Percentiles rank a stretch among this genome's conserved stretches.
These are phyloP conservation scores for Otus sunia DNA, from an alignment of 2,113 vertebrate genomes.

Conservation along the genomic window DNA sequence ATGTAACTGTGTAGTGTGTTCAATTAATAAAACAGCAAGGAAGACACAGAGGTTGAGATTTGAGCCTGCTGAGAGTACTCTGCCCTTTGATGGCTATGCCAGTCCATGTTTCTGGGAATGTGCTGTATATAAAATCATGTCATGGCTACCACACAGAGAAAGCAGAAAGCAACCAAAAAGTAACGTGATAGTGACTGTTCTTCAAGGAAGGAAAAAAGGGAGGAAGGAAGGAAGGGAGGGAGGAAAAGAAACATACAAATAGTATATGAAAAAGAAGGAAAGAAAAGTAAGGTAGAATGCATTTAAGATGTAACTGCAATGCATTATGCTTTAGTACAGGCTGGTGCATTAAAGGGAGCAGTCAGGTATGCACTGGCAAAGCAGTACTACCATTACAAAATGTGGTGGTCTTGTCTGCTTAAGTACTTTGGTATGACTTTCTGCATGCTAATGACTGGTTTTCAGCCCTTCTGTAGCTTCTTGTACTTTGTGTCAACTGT, in stretches of 20 bases:
- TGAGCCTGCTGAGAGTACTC: background rate
- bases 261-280: background rate
- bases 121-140: background rate
- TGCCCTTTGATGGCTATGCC: background rate
- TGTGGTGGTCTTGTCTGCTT: background rate
- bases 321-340: background rate
- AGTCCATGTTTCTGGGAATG: background rate
- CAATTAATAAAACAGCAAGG: background rate
- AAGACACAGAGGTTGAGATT: background rate
- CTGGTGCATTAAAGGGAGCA: background rate
- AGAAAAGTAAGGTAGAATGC: background rate
- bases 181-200: accelerated
- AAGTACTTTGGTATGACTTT: background rate
- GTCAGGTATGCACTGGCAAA: background rate
- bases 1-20: background rate
- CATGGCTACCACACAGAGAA: background rate
- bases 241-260: background rate
- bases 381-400: background rate
- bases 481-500: background rate
- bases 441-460: background rate
- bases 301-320: background rate
- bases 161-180: background rate
- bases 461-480: background rate
- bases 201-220: background rate
- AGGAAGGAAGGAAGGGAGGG: background rate